Evolutionary conservation across 1,140 invertebrate species (phyloP).

Genomic region (Cydia amplana): DNA sequence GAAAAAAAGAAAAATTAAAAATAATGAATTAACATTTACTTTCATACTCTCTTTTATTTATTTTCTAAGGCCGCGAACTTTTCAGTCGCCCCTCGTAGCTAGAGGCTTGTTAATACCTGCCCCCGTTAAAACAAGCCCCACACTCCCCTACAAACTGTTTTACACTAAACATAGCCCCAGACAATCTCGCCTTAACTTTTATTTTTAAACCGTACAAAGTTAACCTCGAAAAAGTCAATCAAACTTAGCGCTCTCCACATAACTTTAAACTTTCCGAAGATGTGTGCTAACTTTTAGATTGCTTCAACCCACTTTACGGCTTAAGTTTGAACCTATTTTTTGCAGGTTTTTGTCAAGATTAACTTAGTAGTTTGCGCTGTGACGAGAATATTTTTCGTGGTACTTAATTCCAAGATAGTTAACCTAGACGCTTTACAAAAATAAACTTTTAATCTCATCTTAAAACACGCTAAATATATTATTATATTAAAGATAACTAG

Average conservation of each 20-base stretch:
- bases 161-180: neutral
- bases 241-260: constrained; percentile 23
- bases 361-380: neutral
- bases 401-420: neutral
- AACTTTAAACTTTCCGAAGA: constrained; percentile 26
- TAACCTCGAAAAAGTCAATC: constrained; percentile 29
- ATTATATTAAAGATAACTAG: no score
- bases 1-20: no score
- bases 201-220: constrained; percentile 23
- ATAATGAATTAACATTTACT: no score
- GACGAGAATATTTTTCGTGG: neutral
- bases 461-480: no score
- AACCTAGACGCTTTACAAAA: neutral
- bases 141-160: neutral
- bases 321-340: constrained; percentile 21
- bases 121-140: no score
- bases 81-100: no score
- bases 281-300: constrained; percentile 32
- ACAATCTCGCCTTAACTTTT: neutral
- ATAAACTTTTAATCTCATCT: neutral
- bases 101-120: no score
- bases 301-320: constrained; percentile 21
- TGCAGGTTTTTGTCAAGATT: neutral
- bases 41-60: no score
- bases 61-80: no score